Evolutionary conservation across 2,113 vertebrate species (phyloP).

Genomic region (Prionailurus bengalensis): DNA sequence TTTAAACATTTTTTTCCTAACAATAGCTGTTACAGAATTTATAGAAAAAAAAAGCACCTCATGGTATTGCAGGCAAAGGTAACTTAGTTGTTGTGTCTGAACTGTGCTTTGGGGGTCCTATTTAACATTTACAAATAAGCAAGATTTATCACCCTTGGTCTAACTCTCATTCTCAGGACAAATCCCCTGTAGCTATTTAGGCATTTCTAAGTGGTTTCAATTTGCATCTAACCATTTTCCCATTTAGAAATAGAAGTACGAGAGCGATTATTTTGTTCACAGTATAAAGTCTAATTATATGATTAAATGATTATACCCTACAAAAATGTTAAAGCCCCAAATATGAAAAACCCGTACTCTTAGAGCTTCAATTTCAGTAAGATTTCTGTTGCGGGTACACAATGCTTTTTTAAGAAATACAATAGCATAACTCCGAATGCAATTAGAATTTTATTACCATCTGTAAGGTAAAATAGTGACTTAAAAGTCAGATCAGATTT

Average conservation of each 20-base stretch:
- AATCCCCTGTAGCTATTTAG: neutral
- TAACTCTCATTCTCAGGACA: conserved; percentile 49
- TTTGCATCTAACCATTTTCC: conserved; percentile 45
- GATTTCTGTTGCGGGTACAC: conserved; percentile 12
- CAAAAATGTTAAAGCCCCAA: conserved; percentile 33
- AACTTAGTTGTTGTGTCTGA: neutral
- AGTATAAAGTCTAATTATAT: conserved; percentile 53
- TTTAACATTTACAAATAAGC: conserved; percentile 50
- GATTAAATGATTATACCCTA: conserved; percentile 57
- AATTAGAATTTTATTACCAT: conserved; percentile 35
- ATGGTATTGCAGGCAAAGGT: neutral
- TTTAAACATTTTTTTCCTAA: neutral
- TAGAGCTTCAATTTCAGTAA: conserved; percentile 34
- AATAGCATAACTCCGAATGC: neutral
- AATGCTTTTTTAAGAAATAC: conserved; percentile 42
- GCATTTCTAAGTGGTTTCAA: conserved; percentile 25
- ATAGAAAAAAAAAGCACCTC: neutral
- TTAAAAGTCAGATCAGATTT: conserved; percentile 44
- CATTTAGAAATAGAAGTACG: conserved; percentile 44
- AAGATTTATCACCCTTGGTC: conserved; percentile 37
- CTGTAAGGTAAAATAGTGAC: conserved; percentile 38
- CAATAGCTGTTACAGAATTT: neutral
- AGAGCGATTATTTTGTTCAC: conserved; percentile 55
- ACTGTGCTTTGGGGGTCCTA: neutral
- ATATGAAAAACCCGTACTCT: neutral